These are phyloP conservation scores for Caerostris extrusa DNA, from an alignment of 1,140 invertebrate genomes.

Conservation along the genomic window DNA sequence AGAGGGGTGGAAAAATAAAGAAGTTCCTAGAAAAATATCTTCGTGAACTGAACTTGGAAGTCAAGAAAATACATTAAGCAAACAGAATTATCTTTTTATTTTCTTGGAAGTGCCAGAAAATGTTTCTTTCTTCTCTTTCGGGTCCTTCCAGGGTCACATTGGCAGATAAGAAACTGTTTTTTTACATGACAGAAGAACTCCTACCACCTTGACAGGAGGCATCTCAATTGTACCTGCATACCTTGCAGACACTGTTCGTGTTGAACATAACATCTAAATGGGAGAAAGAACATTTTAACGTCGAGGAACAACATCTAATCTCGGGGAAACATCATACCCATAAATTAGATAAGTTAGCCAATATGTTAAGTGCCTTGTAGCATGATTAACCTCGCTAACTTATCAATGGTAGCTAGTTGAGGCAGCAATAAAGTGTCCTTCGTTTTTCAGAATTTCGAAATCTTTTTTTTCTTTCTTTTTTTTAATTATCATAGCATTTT, in stretches of 20 bases:
- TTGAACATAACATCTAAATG: slow-evolving; percentile 49
- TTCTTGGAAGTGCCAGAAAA: slow-evolving; percentile 4
- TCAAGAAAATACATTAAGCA: slow-evolving; percentile 40
- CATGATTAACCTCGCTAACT: background rate
- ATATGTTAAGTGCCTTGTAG: slow-evolving; percentile 27
- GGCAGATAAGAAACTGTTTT: slow-evolving; percentile 38
- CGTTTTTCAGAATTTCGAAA: too few species aligned
- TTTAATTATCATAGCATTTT: too few species aligned
- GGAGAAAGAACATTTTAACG: slow-evolving; percentile 56
- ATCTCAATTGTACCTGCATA: slow-evolving; percentile 51
- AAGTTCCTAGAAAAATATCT: background rate
- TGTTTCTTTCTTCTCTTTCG: background rate
- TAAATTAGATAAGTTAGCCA: slow-evolving; percentile 63
- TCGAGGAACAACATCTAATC: slow-evolving; percentile 61
- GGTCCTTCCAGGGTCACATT: slow-evolving; percentile 10
- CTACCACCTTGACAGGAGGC: slow-evolving; percentile 27
- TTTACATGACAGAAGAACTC: background rate
- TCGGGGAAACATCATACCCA: slow-evolving; percentile 16
- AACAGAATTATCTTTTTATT: slow-evolving; percentile 42
- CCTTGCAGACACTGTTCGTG: slow-evolving; percentile 10
- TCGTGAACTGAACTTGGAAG: background rate
- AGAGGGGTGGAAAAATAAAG: background rate
- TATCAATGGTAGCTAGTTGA: background rate
- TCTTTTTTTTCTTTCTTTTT: too few species aligned
- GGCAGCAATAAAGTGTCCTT: background rate